phyloP scores from a whole-genome alignment of 1,140 invertebrate genomes.

The Trichonephila clavipes region DNA sequence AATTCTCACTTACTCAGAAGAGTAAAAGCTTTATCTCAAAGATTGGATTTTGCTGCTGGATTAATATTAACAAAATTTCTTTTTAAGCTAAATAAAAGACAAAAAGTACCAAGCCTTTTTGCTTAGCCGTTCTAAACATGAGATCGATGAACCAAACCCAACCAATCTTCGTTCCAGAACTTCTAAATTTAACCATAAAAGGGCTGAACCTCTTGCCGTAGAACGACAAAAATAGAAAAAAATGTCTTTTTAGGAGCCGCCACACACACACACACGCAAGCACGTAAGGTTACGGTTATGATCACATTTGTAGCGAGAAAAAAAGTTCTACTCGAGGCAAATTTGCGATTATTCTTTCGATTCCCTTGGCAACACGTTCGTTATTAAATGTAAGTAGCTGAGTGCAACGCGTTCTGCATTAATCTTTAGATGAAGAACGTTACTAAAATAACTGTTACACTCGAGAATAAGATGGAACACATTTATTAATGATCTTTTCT shows the following conservation, averaged over 20 bases:
- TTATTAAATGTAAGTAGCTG: neutral
- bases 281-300: neutral
- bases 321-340: neutral
- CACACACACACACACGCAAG: too few relatives aligned
- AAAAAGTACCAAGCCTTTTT: neutral
- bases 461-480: neutral
- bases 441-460: neutral
- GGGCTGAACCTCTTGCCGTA: neutral
- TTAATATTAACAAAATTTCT: neutral
- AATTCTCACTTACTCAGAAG: too few relatives aligned
- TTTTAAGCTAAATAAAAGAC: neutral
- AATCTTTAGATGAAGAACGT: neutral
- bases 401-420: neutral
- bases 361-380: neutral
- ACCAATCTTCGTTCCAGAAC: neutral
- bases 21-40: too few relatives aligned
- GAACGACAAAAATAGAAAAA: conserved; percentile 6
- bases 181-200: neutral
- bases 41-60: too few relatives aligned
- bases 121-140: neutral
- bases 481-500: conserved; percentile 7
- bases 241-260: neutral
- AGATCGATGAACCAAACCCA: neutral
- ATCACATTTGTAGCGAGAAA: neutral
- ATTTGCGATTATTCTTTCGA: neutral